Base-by-base conservation (phyloP, 1,140 invertebrate genomes). In the Saccostrea glomerata region DNA sequence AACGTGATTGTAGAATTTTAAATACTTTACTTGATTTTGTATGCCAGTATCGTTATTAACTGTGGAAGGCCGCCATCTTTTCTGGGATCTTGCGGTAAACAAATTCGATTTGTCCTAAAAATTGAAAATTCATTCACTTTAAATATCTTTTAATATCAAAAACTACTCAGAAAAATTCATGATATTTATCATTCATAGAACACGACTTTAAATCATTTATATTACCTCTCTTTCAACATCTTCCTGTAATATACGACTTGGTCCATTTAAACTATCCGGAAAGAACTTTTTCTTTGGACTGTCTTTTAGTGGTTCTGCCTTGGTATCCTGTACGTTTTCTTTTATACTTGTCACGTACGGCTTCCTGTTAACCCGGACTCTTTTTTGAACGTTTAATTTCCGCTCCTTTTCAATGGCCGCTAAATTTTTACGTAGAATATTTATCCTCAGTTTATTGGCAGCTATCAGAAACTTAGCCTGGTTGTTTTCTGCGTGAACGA, bases 401-500 rank as follows among this genome's bases (percentile, higher is more conserved):
- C 86, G 30, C 60, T 87, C 54, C 40, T 90, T 90, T 20, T 90
- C 84, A 47, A 90, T 83, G 36, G 82, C 86, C n/a, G 85, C 77
- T 58, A 90, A 70, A 23, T 90, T 88, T 30, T 88, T 86, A 12
- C 87, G 66, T 9, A 93, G 84, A 56, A 90, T 84, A 56, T 91
- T 91, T 0, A 91, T 90, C 36, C 92, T 86, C 87, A 92, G 83
- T 73, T 91, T 91, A 87, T 92, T 92, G n/a, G 90, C 92, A 30
- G 90, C 90, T 23, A 92, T 92, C 30, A 90, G 85, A 30, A 91
- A 90, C 86, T 92, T 92, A 6, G 93, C 92, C 66, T 91, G 87
- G 66, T 90, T 91, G 88, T 93, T 93, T 84, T 93, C 93, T 56
- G 91, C 88, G 56, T 93, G 91, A 15, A 93, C 88, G 1, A 92